Conservation (phyloP, 2,888 invertebrate genomes). For the Ypsolopha scabrella region DNA sequence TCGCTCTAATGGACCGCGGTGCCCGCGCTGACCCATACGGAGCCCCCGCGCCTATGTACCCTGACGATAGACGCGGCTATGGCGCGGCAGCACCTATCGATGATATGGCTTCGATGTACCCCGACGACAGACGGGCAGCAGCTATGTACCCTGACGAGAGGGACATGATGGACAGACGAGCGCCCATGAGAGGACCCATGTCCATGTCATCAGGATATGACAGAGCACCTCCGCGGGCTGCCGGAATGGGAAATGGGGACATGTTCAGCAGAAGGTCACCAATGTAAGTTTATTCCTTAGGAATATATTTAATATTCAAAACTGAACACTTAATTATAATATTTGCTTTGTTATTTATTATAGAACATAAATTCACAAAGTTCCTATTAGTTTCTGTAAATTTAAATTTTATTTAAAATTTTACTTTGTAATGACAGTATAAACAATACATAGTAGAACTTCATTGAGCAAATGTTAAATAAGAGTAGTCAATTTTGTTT, state of each 20-base stretch:
- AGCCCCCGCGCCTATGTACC: constrained; percentile 30
- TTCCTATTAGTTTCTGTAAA: no score
- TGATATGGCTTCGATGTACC: constrained; percentile 14
- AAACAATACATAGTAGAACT: no score
- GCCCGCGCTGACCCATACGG: constrained; percentile 40
- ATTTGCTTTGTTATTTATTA: no score
- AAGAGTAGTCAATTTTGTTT: no score
- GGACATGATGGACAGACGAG: constrained; percentile 46
- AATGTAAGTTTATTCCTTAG: constrained; percentile 14
- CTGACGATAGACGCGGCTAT: constrained; percentile 34
- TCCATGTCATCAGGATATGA: constrained; percentile 39
- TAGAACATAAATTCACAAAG: no score
- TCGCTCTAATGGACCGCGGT: constrained; percentile 48
- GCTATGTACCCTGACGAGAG: constrained; percentile 49
- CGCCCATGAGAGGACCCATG: constrained; percentile 28
- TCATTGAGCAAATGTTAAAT: no score
- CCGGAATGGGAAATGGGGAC: constrained; percentile 42
- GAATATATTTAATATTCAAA: no score
- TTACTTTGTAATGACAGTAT: no score
- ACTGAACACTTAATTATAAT: no score
- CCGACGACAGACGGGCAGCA: constrained; percentile 34
- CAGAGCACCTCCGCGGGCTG: constrained; percentile 32
- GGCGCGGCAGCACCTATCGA: constrained; percentile 13
- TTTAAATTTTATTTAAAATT: no score
- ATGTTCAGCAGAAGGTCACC: constrained; percentile 64